Evolutionary conservation across 92 coral and sea anemone genomes (phyloP).

Genomic region (Actinostola sp.): DNA sequence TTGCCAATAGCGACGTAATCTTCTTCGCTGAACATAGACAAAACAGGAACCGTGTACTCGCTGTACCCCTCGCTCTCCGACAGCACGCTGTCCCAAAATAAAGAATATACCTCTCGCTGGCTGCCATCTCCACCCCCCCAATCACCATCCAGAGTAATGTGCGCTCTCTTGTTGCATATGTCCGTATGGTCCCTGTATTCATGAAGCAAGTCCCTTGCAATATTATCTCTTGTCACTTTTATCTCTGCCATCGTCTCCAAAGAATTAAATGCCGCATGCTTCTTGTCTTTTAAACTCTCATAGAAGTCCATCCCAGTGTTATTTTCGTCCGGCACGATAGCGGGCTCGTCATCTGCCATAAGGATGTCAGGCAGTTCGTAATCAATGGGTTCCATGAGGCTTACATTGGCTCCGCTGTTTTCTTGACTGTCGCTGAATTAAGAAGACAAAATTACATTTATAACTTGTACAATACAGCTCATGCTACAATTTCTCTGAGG

Average conservation of each 20-base stretch:
- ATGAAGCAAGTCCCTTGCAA: conserved; percentile 29
- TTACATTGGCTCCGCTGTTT: no score
- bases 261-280: background rate
- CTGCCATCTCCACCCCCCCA: conserved; percentile 50
- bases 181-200: conserved; percentile 25
- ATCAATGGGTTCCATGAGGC: no score
- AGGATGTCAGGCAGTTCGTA: no score
- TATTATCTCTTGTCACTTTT: conserved; percentile 6
- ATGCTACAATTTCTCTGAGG: no score
- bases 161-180: conserved; percentile 10
- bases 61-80: conserved; percentile 35
- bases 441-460: no score
- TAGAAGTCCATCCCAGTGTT: background rate
- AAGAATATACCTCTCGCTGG: conserved; percentile 42
- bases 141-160: conserved; percentile 26
- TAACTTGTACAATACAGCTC: no score
- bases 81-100: conserved; percentile 42
- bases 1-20: conserved; percentile 47
- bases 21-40: conserved; percentile 22
- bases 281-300: background rate
- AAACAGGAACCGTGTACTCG: conserved; percentile 14
- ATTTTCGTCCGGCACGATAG: background rate
- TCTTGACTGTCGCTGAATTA: no score
- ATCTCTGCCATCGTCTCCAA: background rate
- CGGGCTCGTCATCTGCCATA: background rate